Evolutionary conservation across 2,797 vertebrate species (phyloP).

Genomic region (Amphiprion clarkii): DNA sequence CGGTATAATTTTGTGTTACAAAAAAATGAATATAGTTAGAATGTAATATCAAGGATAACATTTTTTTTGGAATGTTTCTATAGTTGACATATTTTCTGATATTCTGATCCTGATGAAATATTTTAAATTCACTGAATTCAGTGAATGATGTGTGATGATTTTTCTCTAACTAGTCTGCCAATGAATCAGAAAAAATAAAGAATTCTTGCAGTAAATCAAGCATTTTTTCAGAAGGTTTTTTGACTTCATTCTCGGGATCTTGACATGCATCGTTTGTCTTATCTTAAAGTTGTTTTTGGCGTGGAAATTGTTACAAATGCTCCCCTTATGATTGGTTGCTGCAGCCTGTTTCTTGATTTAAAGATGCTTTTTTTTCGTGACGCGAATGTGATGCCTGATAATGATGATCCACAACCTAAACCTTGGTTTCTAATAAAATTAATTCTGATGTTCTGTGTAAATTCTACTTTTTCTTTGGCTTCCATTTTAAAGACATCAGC

Average conservation of each 20-base stretch:
- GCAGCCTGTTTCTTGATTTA: background rate
- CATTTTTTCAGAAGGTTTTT: no score
- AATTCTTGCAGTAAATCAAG: background rate
- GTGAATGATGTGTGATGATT: no score
- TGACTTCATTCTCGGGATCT: no score
- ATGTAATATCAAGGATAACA: background rate
- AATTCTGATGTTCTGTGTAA: background rate
- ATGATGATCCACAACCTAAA: background rate
- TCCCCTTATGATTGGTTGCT: background rate
- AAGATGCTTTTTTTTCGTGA: conserved; percentile 2
- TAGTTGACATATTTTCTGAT: background rate
- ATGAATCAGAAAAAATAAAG: background rate
- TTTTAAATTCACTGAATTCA: no score
- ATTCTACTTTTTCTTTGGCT: background rate
- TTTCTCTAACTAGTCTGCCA: background rate
- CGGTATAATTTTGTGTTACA: background rate
- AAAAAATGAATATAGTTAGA: background rate
- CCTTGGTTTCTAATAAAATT: background rate
- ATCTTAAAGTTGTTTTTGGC: no score
- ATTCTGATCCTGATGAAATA: background rate
- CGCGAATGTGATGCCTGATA: background rate
- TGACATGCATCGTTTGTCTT: no score
- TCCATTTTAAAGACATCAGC: background rate
- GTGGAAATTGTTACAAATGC: no score
- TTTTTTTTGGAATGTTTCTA: background rate